Conservation (phyloP, 2,113 vertebrate species). For the Stercorarius parasiticus region DNA sequence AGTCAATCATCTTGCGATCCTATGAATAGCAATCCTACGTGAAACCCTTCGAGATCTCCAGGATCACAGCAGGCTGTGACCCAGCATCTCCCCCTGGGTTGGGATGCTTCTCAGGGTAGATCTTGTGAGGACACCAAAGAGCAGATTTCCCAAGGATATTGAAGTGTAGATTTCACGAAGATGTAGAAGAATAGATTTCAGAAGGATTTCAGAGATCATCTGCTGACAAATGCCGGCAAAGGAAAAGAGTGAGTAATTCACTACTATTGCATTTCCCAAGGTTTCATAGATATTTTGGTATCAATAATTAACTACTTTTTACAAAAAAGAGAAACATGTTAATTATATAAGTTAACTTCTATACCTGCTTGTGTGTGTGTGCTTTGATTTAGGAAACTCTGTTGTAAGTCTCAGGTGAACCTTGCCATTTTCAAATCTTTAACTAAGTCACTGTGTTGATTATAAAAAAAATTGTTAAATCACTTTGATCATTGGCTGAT, state of each 20-base stretch:
- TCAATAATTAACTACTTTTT: neutral
- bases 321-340: neutral
- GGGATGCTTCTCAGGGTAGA: neutral
- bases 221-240: neutral
- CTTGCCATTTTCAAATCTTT: neutral
- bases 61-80: neutral
- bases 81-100: neutral
- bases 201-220: neutral
- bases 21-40: neutral
- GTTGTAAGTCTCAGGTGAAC: neutral
- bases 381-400: neutral
- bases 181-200: neutral
- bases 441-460: neutral
- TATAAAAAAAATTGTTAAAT: neutral
- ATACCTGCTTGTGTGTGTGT: neutral
- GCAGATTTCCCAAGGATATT: neutral
- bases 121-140: neutral
- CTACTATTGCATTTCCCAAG: neutral
- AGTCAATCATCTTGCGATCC: neutral
- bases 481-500: neutral
- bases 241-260: neutral
- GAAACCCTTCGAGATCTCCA: neutral
- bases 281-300: neutral
- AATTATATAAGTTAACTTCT: neutral
- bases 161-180: too few relatives aligned